phyloP scores from a whole-genome alignment of 2,797 vertebrate genomes.

The Diplodus sargus region DNA sequence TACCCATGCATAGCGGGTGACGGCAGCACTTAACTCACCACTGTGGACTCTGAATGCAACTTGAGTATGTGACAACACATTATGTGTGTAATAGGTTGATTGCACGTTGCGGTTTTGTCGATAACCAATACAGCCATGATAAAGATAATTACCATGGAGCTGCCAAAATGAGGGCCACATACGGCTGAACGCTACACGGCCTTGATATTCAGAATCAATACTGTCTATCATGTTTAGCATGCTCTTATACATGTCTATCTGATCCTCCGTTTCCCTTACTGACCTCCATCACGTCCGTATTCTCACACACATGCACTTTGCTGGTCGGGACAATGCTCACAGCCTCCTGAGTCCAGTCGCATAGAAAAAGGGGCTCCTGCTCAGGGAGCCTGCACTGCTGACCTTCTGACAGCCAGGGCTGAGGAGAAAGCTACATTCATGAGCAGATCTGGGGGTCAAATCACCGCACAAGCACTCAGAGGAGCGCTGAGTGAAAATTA shows the following conservation, averaged over 20 bases:
- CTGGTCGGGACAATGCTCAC: constrained; percentile 64
- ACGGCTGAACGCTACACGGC: constrained; percentile 44
- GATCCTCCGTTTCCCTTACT: constrained; percentile 58
- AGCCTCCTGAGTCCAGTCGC: constrained; percentile 65
- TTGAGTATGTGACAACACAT: constrained; percentile 41
- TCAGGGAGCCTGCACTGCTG: constrained; percentile 67
- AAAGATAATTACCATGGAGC: constrained; percentile 55
- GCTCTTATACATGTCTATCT: constrained; percentile 40
- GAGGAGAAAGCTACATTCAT: constrained; percentile 81
- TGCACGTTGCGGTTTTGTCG: constrained; percentile 29
- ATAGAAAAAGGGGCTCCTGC: constrained; percentile 57
- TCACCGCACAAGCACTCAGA: constrained; percentile 82
- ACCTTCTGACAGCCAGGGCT: constrained; percentile 80
- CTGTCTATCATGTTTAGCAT: constrained; percentile 63
- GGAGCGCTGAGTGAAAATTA: constrained; percentile 97
- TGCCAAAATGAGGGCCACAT: constrained; percentile 34
- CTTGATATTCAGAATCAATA: constrained; percentile 65
- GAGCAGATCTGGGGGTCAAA: constrained; percentile 82
- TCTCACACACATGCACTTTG: constrained; percentile 29
- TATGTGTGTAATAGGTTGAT: constrained; percentile 19
- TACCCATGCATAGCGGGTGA: constrained; percentile 33
- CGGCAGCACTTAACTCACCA: constrained; percentile 38
- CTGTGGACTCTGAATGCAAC: constrained; percentile 34
- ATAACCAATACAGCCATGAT: constrained; percentile 30
- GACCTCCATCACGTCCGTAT: constrained; percentile 57